Base-by-base conservation (phyloP, 2,797 vertebrate genomes). In the Chelonia mydas region DNA sequence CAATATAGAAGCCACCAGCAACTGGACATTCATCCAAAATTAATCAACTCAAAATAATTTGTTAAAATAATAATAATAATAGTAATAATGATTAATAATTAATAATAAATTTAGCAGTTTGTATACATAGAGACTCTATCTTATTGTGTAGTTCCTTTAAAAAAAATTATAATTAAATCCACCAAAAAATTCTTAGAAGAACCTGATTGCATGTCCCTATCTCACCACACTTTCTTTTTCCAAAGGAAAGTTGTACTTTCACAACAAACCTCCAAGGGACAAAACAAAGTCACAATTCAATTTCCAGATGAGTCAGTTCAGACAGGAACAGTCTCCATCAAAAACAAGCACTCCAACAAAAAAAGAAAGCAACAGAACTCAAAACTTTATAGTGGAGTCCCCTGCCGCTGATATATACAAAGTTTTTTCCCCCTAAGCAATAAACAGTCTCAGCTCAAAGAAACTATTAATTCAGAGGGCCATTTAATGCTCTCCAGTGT, bases 1-100 rank as follows among this genome's bases (percentile, higher is more conserved):
- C 90, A 96, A 96, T 81, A 96, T 85, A 92, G 95, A 97, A 94
- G 91, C 91, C 83, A 92, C 80, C 81, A 88, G 95, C 89, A 93
- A 96, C 86, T 61, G 55, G 89, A 88, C 89, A 89, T 94, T 94
- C 91, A 79, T 94, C 86, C 90, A 97, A 96, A 97, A 96, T 94
- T 92, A 90, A 91, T 96, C 86, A 95, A 92, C 96, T 59, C 85
- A 95, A 97, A 96, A 92, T 87, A 97, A 86, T 87, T 31, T 74
- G 61, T 90, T 89, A 88, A 11, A 41, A 95, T 97, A 49, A 86
- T 93, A 92, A 65, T 87, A 92, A 37, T 21, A 68, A 68, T 88
- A 91, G 31, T 59, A 59, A 59, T 53, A 91, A 37, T 68, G 96
- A 68, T 54, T 88, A 91, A 37, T 37, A 91, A 37, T 68, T 97